These are phyloP conservation scores for Cephus runcator DNA, from an alignment of 2,888 invertebrate species.

Conservation along the genomic window DNA sequence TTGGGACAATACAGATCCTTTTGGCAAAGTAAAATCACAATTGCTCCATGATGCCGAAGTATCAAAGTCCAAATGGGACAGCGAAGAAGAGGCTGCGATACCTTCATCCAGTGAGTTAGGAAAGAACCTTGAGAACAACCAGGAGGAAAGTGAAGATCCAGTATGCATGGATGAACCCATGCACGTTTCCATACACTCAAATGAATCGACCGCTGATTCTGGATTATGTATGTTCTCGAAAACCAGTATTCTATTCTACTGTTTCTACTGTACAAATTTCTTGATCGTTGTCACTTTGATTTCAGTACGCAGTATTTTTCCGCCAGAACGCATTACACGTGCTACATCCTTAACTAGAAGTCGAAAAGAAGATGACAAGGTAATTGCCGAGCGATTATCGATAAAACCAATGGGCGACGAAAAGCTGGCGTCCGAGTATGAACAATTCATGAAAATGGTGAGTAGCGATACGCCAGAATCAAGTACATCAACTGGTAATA, in stretches of 20 bases:
- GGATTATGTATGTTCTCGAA: background rate
- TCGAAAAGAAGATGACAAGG: background rate
- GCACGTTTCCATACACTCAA: background rate
- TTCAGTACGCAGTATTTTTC: background rate
- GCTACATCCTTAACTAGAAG: background rate
- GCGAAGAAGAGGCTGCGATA: conserved; percentile 46
- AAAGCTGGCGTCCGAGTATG: conserved; percentile 68
- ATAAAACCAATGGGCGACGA: conserved; percentile 41
- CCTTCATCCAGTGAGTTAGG: conserved; percentile 10
- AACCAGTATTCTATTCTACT: background rate
- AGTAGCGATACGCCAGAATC: conserved; percentile 51
- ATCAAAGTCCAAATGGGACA: conserved; percentile 61
- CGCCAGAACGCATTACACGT: background rate
- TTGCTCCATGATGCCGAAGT: conserved; percentile 4
- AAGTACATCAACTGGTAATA: background rate
- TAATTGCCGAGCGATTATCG: background rate
- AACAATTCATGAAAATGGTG: conserved; percentile 72
- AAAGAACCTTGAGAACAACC: background rate
- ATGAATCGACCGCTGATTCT: background rate
- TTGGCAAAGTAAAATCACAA: background rate
- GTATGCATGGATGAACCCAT: background rate
- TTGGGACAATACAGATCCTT: conserved; percentile 20
- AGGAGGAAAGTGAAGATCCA: background rate
- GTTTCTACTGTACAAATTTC: background rate
- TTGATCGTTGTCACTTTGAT: background rate